Base-by-base conservation (phyloP, 2,888 invertebrate genomes). In the Macrophya annulata region DNA sequence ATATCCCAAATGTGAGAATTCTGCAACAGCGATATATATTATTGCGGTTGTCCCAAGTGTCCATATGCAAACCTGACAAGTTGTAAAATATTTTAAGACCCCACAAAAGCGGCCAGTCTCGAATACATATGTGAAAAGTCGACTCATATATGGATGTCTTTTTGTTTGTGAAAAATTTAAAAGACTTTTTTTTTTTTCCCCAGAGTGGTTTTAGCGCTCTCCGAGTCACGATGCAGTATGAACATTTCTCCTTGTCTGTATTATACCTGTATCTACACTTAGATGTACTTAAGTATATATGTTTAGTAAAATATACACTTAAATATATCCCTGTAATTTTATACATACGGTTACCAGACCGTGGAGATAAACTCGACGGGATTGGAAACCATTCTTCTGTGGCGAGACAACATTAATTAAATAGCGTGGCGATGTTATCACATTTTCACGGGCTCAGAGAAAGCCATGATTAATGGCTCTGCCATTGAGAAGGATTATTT, bases 361-460 rank as follows among this genome's bases (percentile, higher is more conserved):
- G 74, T 45, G 45, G 31, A 77, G 86, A 88, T 89, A 88, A 88
- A 89, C 89, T 88, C 86, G 77, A 74, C 85, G 68, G 86, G 86
- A 88, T 88, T 86, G 87, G 79, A 84, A 84, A 84, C 85, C 85
- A 87, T 86, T 89, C 87, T 86, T 88, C 88, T 88, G 84, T 71
- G 84, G 72, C 79, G 84, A 74, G 87, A 87, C 85, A 88, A 88
- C 88, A 87, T 89, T 90, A 90, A 90, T 90, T 90, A 90, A 90
- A 90, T 85, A 85, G 87, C 87, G 86, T 84, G 84, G 71, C 86
- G 88, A 87, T 88, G 89, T 87, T 89, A 89, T 89, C 89, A 87
- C 85, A 79, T 74, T 84, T 83, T 85, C 82, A 74, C 86, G 82
- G 86, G 88, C 87, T 87, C 88, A 87, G 43, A 82, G 59, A 82